Evolutionary conservation across 2,797 vertebrate genomes (phyloP).

Genomic region (Leuciscus waleckii): DNA sequence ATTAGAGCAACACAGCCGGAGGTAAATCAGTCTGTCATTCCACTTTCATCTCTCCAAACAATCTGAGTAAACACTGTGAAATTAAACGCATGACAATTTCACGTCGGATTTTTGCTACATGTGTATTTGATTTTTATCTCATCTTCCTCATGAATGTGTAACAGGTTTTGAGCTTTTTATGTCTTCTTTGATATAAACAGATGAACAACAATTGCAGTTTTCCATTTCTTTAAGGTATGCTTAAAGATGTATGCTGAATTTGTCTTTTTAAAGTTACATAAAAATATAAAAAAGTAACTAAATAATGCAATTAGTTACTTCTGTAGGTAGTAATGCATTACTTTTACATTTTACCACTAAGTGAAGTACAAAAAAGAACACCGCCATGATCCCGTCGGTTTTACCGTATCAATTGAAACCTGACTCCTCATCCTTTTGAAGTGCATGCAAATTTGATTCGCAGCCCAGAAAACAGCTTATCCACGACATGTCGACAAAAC

Average conservation of each 20-base stretch:
- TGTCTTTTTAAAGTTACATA: not conserved
- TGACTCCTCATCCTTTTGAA: too few species aligned
- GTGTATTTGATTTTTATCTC: slow-evolving; percentile 23
- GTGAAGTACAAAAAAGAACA: too few species aligned
- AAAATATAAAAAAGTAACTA: too few species aligned
- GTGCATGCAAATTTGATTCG: too few species aligned
- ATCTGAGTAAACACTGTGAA: slow-evolving; percentile 13
- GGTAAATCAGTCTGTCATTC: slow-evolving; percentile 25
- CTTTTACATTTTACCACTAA: too few species aligned
- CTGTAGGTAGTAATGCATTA: too few species aligned
- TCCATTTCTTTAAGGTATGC: not conserved
- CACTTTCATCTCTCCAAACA: slow-evolving; percentile 22
- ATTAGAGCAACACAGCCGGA: slow-evolving; percentile 62
- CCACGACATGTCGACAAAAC: too few species aligned
- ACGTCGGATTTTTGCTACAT: slow-evolving; percentile 8
- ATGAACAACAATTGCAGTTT: not conserved
- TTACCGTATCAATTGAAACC: too few species aligned
- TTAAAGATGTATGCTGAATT: not conserved
- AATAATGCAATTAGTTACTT: too few species aligned
- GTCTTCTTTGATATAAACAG: not conserved
- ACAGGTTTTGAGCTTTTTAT: not conserved
- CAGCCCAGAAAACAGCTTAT: too few species aligned
- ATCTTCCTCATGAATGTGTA: not conserved
- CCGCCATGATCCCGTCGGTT: too few species aligned
- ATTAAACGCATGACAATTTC: slow-evolving; percentile 1